Evolutionary conservation across 2,113 vertebrate species (phyloP), one percentile per base, ranked within the genome.

Genomic region (Gopherus evgoodei): DNA sequence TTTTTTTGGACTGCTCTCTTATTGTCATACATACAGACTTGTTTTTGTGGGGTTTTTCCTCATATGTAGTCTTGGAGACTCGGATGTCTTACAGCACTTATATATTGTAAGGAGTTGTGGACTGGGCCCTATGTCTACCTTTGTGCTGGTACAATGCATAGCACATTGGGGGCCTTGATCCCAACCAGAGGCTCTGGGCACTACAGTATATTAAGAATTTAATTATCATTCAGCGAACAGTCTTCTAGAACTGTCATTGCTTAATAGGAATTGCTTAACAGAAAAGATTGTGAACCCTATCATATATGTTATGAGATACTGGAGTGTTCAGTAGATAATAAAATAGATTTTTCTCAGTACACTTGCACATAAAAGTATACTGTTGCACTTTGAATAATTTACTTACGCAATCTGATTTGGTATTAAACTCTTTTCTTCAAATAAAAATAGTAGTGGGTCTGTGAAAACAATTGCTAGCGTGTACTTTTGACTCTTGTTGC

Each of bases 401-500:
- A 0, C 27, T 84, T 44, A 10, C 0, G 1, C 38, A 57, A 49
- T 44, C 84, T 69, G 14, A 47, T 92, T 2, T 19, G 29, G 31
- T 59, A 79, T 92, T 62, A 54, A 95, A 49, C 84, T 82, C 17
- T 8, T 79, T 49, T 17, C 50, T 93, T 85, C n/a, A n/a, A 47
- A 54, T 35, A 22, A 87, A 81, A 91, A 31, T 47, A 91, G 21
- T 29, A 88, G 49, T 86, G 81, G 52, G 50, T 83, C 2, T 13
- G 0, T 72, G 38, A 65, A 65, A 83, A 53, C 29, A 89, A 7
- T 38, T 93, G 25, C 90, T 83, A 76, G 0, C 90, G 62, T 91
- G 72, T 95, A 95, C 87, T 94, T 56, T 90, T 88, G 72, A 2
- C 75, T 97, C 56, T 98, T 53, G 4, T 96, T 97, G 2, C 97